Base-by-base conservation (phyloP, 2,797 vertebrate species). In the Petrocephalus schoutedeni region DNA sequence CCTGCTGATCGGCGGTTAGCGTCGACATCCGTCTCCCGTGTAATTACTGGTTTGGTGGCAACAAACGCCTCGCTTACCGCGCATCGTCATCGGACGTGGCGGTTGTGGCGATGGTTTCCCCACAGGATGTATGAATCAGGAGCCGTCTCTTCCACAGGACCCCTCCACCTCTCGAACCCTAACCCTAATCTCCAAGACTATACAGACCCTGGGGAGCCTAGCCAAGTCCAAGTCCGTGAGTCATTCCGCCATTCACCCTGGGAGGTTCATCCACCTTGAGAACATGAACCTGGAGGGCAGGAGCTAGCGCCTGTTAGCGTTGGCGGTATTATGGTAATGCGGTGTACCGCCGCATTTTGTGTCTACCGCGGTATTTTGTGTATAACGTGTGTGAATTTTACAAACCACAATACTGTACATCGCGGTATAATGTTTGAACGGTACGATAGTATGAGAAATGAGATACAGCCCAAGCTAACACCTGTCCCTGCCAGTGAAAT, bases 221-320 rank as follows among this genome's bases (percentile, higher is more conserved):
- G 98, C 98, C 89, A 99, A 99, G 92, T 98, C 98, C 32, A 99
- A 99, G 95, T 99, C 98, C 90, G 98, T 99, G 92, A 96, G 97
- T 96, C 61, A 83, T 87, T 85, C n/a, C 10, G 10, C 21, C 6
- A 8, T 16, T 16, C 53, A 36, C n/a, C 28, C 45, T 5, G 85
- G 64, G 19, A 59, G 59, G n/a, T 59, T 57, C 49, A 1, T 85
- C 12, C 12, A 58, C 7, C 10, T 58, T 12, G 32, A 58, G 56
- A 53, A 58, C 36, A 57, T 19, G 53, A n/a, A 64, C 21, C 36
- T 86, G 57, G 19, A 28, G 45, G 51, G 51, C 41, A 23, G 23
- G 41, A 19, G 28, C 28, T 36, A 36, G 32, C 67, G 36, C 28
- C 14, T 71, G 28, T 71, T 71, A 36, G 64, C 12, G 6, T 36